Evolutionary conservation across 2,888 invertebrate genomes (phyloP).

Genomic region (Aphidoletes aphidimyza): DNA sequence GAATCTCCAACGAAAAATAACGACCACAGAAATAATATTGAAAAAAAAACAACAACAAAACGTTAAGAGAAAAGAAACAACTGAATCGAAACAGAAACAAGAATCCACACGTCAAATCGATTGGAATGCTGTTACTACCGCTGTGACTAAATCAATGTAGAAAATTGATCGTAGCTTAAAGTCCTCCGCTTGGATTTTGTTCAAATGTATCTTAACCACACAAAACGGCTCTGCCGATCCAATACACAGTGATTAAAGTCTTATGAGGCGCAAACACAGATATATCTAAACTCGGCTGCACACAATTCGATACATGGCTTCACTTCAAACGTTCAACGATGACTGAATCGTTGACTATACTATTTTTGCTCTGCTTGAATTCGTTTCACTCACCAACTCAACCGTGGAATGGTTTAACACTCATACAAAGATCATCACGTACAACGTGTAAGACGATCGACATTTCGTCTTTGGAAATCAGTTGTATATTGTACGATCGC

Average conservation of each 20-base stretch:
- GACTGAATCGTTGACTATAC: conserved; percentile 16
- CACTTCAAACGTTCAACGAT: conserved; percentile 35
- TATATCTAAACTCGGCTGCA: too few species aligned
- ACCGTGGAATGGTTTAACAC: neutral
- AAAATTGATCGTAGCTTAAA: neutral
- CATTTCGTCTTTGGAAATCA: neutral
- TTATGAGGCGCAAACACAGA: neutral
- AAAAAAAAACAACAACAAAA: neutral
- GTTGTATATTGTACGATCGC: neutral
- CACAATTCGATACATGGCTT: neutral
- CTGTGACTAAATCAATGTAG: conserved; percentile 43
- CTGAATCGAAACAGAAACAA: neutral
- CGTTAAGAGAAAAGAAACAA: neutral
- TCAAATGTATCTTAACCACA: neutral
- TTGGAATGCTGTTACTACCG: conserved; percentile 41
- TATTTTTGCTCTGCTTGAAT: neutral
- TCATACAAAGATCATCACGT: neutral
- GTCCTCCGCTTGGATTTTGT: neutral
- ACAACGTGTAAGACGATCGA: neutral
- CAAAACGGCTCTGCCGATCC: too few species aligned
- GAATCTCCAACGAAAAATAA: neutral
- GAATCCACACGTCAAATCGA: conserved; percentile 40
- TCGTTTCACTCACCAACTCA: conserved; percentile 3
- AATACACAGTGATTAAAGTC: conserved; percentile 3
- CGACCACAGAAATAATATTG: neutral